Evolutionary conservation across 2,797 vertebrate genomes (phyloP).

Genomic region (Champsocephalus esox): DNA sequence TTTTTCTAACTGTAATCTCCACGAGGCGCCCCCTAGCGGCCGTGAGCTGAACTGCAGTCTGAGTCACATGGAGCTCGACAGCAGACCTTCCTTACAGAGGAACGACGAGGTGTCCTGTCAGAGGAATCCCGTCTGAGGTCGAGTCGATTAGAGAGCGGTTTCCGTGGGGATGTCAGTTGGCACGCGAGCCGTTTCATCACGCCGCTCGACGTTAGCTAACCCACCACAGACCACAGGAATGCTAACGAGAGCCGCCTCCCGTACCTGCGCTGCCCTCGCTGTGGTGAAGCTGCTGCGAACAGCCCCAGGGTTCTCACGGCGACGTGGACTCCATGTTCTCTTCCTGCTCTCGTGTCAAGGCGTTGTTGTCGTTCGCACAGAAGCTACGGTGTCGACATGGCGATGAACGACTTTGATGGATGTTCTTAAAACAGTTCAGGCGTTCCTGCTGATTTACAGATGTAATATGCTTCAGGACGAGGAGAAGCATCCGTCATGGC

Average conservation of each 20-base stretch:
- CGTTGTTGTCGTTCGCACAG: too few species aligned
- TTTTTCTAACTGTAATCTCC: too few species aligned
- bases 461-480: constrained; percentile 49
- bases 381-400: too few species aligned
- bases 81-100: neutral
- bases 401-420: too few species aligned
- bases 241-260: constrained; percentile 44
- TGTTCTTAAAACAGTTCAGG: too few species aligned
- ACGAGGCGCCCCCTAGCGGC: neutral
- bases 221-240: constrained; percentile 65
- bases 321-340: too few species aligned
- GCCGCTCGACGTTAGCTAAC: constrained; percentile 30
- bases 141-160: neutral
- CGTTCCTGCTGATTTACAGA: constrained; percentile 43
- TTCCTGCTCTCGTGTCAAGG: too few species aligned
- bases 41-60: neutral
- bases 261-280: too few species aligned
- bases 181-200: constrained; percentile 60
- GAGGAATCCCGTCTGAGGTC: too few species aligned
- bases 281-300: too few species aligned
- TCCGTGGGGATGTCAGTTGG: constrained; percentile 48
- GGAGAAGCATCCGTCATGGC: constrained; percentile 25
- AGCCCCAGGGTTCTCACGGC: too few species aligned
- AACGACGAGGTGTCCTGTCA: neutral
- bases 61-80: neutral